Base-by-base conservation (phyloP, 2,888 invertebrate species). In the Muscina levida region DNA sequence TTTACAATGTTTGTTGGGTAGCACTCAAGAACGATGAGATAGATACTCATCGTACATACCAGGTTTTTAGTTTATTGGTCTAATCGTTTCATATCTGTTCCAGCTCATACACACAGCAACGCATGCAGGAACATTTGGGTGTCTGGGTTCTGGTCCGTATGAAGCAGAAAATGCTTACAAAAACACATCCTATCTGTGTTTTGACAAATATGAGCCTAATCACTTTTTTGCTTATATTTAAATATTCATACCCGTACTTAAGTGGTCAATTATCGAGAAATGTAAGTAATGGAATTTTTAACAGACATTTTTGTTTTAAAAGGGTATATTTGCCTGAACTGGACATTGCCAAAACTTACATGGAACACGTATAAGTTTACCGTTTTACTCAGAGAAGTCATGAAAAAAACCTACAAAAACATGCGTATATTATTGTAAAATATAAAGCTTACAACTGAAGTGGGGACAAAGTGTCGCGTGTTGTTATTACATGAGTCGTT, bases 161-260 rank as follows among this genome's bases (percentile, higher is more conserved):
- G 44, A 48, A 22, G n/a, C 51, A 24, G 71, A 51, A 37, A 13
- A 42, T 70, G 44, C 44, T 68, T 31, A 62, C 22, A 65, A 72
- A 75, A 68, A 73, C 17, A 77, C 57, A 76, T 66, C 73, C 77
- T 67, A 59, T 71, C 77, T 76, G 26, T 73, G 57, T 53, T 65
- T 72, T 59, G 57, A 66, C 66, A 59, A 59, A 59, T 67, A 37
- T 24, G 59, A 44, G 57, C 73, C 56, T 76, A 70, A 68, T 72
- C 42, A 72, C 65, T 57, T 72, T 71, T 48, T 74, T 48, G 31
- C 19, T 53, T 51, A 65, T 71, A 56, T 71, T 77, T 74, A 68
- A 73, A 80, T 73, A 81, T 74, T 74, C 73, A 81, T 74, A 67
- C 59, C 8, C 67, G 67, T 72, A 67, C 67, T 77, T 81, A 81